Conservation (phyloP, 1,140 invertebrate genomes). For the Coenobita brevimanus region DNA sequence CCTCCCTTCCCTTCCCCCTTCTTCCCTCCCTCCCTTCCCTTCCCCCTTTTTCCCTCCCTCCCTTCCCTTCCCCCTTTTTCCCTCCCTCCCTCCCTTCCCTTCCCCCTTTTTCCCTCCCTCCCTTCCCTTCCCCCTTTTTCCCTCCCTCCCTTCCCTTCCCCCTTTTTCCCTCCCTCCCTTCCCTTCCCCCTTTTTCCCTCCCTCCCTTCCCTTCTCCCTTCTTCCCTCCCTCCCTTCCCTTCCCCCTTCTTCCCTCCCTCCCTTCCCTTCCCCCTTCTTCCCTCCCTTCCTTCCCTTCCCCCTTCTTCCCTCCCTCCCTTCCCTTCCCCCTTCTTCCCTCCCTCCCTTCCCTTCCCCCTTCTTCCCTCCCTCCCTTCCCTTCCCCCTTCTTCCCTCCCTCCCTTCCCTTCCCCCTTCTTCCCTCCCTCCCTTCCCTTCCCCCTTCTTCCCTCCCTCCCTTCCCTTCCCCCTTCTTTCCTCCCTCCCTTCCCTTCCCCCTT, state of each 20-base stretch:
- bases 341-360: constrained; percentile 8
- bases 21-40: neutral
- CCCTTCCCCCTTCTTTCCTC: neutral
- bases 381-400: neutral
- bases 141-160: too few relatives aligned
- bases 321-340: neutral
- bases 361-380: neutral
- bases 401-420: neutral
- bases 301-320: neutral
- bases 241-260: too few relatives aligned
- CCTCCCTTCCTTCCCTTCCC: neutral
- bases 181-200: too few relatives aligned
- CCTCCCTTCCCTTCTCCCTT: too few relatives aligned
- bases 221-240: too few relatives aligned
- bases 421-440: neutral
- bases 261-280: too few relatives aligned
- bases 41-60: neutral
- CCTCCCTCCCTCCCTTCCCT: constrained; percentile 1
- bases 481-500: neutral
- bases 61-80: neutral
- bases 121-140: too few relatives aligned
- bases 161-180: too few relatives aligned
- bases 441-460: neutral
- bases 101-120: neutral
- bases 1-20: neutral